Conservation (phyloP, 1,140 invertebrate species). For the Bombus superbus region DNA sequence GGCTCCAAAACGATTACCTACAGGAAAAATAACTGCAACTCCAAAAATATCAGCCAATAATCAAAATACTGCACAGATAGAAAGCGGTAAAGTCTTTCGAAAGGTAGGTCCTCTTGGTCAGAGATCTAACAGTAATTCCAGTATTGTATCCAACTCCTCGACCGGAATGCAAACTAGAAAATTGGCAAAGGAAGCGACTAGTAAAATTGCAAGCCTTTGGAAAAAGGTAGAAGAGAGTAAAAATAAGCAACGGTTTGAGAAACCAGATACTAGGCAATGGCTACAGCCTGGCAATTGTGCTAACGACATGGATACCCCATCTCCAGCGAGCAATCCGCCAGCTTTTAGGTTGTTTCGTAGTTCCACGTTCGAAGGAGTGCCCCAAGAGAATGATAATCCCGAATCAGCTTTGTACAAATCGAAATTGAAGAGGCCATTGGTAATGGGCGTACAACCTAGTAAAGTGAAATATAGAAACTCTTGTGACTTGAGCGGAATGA, state of each 20-base stretch:
- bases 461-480: conserved; percentile 74
- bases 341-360: conserved; percentile 85
- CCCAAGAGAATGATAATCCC: conserved; percentile 71
- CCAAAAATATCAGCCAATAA: conserved; percentile 48
- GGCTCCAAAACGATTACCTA: conserved; percentile 78
- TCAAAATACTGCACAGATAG: conserved; percentile 32
- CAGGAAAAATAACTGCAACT: conserved; percentile 5
- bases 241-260: conserved; percentile 83
- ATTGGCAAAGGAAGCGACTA: conserved; percentile 88
- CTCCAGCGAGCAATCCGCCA: conserved; percentile 63
- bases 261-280: conserved; percentile 87
- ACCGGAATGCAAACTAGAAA: conserved; percentile 79
- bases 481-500: conserved; percentile 75
- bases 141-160: conserved; percentile 84
- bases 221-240: conserved; percentile 92
- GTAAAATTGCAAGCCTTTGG: conserved; percentile 95
- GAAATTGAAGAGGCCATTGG: conserved; percentile 48
- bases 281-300: conserved; percentile 79
- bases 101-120: conserved; percentile 74
- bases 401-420: conserved; percentile 39
- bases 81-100: conserved; percentile 62
- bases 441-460: conserved; percentile 34
- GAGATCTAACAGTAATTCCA: conserved; percentile 84
- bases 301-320: conserved; percentile 68
- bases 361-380: conserved; percentile 88